A percentile compares a stretch with the other conserved stretches of the same genome.
Conservation (phyloP, 2,888 invertebrate species). For the Clostera curtula region DNA sequence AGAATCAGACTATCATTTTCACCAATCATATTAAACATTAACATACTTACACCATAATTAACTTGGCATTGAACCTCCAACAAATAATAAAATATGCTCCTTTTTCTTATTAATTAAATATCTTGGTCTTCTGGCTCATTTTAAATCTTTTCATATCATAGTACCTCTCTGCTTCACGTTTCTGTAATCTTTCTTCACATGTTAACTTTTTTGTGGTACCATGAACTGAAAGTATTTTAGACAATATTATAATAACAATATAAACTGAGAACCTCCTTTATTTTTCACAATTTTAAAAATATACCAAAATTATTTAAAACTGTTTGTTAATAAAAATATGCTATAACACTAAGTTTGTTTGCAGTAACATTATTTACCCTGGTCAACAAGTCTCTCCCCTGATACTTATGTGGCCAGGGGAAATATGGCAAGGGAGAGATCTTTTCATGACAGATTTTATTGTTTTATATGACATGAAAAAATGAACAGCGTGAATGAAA, state of each 20-base stretch:
- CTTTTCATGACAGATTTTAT: too few relatives aligned
- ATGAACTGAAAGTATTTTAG: conserved; percentile 7
- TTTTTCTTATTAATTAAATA: conserved; percentile 10
- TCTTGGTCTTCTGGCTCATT: conserved; percentile 14
- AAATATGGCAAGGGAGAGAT: conserved; percentile 2
- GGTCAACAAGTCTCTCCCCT: too few relatives aligned
- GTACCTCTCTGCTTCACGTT: conserved; percentile 13
- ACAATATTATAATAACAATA: background rate
- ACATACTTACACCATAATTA: too few relatives aligned
- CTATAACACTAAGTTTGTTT: too few relatives aligned
- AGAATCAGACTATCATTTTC: conserved; percentile 10
- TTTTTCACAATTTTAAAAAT: conserved; percentile 3
- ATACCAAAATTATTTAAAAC: conserved; percentile 1
- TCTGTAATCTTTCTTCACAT: conserved; percentile 13
- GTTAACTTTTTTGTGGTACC: conserved; percentile 11
- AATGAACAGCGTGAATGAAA: too few relatives aligned
- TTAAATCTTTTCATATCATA: conserved; percentile 15
- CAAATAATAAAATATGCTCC: too few relatives aligned
- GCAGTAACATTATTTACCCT: too few relatives aligned
- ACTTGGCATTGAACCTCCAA: too few relatives aligned
- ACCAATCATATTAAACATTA: too few relatives aligned
- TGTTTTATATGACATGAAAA: too few relatives aligned
- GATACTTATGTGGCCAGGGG: conserved; percentile 3
- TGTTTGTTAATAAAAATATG: conserved; percentile 3
- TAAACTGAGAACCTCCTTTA: conserved; percentile 2